These are phyloP conservation scores for Anolis apletophallus DNA, from an alignment of 2,797 vertebrate genomes.

Conservation along the genomic window DNA sequence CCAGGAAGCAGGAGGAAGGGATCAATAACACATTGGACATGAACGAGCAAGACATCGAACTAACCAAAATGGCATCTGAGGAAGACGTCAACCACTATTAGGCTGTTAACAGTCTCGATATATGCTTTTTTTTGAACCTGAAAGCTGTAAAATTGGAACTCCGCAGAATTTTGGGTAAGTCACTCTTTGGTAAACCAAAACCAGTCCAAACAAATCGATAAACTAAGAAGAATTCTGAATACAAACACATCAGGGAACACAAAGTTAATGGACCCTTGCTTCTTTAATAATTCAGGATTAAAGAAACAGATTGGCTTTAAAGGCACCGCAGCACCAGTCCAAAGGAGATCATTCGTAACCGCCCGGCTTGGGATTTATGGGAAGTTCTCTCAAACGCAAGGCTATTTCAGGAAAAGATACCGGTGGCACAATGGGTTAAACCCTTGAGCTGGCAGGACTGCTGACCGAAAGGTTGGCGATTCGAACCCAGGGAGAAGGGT, in stretches of 20 bases:
- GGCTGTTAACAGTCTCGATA: slow-evolving; percentile 74
- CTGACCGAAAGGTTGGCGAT: too few species aligned
- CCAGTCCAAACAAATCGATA: slow-evolving; percentile 75
- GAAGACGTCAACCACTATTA: slow-evolving; percentile 53
- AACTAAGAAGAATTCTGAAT: slow-evolving; percentile 70
- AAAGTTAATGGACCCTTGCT: slow-evolving; percentile 54
- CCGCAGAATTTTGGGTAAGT: slow-evolving; percentile 83
- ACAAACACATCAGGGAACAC: slow-evolving; percentile 61
- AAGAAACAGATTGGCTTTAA: slow-evolving; percentile 49
- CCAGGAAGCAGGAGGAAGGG: slow-evolving; percentile 69
- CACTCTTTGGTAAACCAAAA: slow-evolving; percentile 88
- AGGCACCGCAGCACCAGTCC: slow-evolving; percentile 65
- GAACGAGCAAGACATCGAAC: slow-evolving; percentile 55
- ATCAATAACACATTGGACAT: slow-evolving; percentile 57
- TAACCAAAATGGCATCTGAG: slow-evolving; percentile 43
- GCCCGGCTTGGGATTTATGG: slow-evolving; percentile 69
- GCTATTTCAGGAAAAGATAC: slow-evolving; percentile 69
- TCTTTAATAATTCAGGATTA: slow-evolving; percentile 53
- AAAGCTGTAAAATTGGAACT: slow-evolving; percentile 80
- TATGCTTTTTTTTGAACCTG: slow-evolving; percentile 72
- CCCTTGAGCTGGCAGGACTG: too few species aligned
- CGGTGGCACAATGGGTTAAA: too few species aligned
- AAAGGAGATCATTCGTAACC: slow-evolving; percentile 54
- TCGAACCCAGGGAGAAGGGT: too few species aligned
- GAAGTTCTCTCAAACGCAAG: slow-evolving; percentile 3